These are phyloP conservation scores for Ambastaia sidthimunki DNA, from an alignment of 2,797 vertebrate species.

Conservation along the genomic window DNA sequence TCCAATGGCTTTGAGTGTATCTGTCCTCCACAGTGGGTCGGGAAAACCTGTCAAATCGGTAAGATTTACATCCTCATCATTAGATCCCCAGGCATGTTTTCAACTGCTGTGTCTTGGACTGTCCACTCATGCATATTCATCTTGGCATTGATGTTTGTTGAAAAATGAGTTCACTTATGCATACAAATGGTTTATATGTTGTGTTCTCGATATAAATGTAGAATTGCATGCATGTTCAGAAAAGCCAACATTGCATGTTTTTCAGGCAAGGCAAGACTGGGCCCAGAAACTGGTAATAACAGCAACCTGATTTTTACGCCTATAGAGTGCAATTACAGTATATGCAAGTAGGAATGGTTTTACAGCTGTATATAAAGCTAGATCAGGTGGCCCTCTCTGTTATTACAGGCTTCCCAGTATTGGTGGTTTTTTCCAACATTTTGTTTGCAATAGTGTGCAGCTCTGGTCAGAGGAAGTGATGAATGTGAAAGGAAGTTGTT, in stretches of 20 bases:
- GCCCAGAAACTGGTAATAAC: background rate
- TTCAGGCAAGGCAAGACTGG: background rate
- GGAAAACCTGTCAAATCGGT: conserved; percentile 94
- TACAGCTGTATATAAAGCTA: conserved; percentile 15
- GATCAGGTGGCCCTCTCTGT: background rate
- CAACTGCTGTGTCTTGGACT: background rate
- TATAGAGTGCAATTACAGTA: background rate
- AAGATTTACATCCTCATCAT: conserved; percentile 62
- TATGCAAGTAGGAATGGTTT: background rate
- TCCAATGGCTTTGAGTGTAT: conserved; percentile 92
- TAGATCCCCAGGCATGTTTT: background rate
- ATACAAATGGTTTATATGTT: conserved; percentile 25
- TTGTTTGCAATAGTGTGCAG: conserved; percentile 14
- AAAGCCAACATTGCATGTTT: conserved; percentile 1
- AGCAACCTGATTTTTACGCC: background rate
- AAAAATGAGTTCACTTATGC: conserved; percentile 28
- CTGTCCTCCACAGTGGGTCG: conserved; percentile 92
- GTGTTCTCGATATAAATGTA: background rate
- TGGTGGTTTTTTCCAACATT: conserved; percentile 28
- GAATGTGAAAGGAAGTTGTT: conserved; percentile 71
- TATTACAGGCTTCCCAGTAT: background rate
- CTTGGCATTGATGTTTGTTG: conserved; percentile 27
- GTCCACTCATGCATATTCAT: conserved; percentile 10
- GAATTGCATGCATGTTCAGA: conserved; percentile 28
- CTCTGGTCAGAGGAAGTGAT: conserved; percentile 65